These are phyloP conservation scores for Agapostemon virescens DNA, from an alignment of 2,888 invertebrate genomes.

Conservation along the genomic window DNA sequence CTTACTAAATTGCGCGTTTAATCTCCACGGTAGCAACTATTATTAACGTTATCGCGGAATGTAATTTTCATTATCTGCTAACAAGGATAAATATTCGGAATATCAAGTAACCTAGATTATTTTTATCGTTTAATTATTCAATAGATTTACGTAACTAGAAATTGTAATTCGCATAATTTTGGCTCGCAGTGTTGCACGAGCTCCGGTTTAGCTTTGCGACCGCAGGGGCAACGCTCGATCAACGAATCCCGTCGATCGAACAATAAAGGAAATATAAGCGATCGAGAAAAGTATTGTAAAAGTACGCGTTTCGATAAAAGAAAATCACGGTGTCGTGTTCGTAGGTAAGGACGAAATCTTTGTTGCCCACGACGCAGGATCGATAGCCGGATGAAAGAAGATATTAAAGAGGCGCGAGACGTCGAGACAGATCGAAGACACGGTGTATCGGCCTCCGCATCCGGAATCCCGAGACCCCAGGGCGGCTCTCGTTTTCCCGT, in stretches of 20 bases:
- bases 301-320: not conserved
- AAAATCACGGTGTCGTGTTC: slow-evolving; percentile 1
- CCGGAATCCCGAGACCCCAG: not conserved
- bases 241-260: too few species aligned
- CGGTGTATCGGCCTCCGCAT: not conserved
- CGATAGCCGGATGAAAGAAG: slow-evolving; percentile 41
- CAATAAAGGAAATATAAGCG: too few species aligned
- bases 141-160: too few species aligned
- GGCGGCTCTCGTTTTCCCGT: not conserved
- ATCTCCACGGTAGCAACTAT: not conserved
- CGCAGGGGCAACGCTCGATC: too few species aligned
- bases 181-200: too few species aligned
- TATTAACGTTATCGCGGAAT: too few species aligned
- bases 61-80: too few species aligned
- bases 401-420: slow-evolving; percentile 25
- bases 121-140: too few species aligned
- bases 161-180: too few species aligned
- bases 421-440: slow-evolving; percentile 32
- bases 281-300: not conserved
- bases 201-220: too few species aligned
- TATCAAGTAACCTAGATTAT: too few species aligned
- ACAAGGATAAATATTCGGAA: too few species aligned
- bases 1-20: not conserved
- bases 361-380: slow-evolving; percentile 14
- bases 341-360: slow-evolving; percentile 27